Evolutionary conservation across 2,888 invertebrate species (phyloP).

Genomic region (Tipula helvola): DNA sequence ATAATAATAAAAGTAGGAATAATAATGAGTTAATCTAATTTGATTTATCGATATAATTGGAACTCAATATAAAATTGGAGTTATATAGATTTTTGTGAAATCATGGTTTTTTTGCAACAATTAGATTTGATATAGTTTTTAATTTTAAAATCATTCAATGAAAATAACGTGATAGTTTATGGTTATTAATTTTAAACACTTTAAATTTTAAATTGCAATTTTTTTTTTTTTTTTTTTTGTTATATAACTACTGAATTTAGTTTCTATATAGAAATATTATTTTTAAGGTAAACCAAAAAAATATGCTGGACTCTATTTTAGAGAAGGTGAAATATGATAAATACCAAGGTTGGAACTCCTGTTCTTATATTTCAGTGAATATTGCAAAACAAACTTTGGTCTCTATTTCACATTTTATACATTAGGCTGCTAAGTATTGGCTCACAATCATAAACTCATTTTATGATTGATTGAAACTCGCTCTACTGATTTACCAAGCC

Average conservation of each 20-base stretch:
- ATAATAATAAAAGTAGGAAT: neutral
- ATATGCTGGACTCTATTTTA: neutral
- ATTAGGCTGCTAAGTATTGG: too few species aligned
- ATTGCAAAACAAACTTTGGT: too few species aligned
- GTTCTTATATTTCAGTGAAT: too few species aligned
- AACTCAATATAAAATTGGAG: neutral
- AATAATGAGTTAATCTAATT: neutral
- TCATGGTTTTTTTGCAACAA: neutral
- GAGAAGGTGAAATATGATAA: neutral
- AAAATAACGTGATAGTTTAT: neutral
- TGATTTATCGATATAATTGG: neutral
- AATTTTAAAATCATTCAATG: neutral
- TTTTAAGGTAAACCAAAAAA: neutral
- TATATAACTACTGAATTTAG: neutral
- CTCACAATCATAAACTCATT: too few species aligned
- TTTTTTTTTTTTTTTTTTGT: neutral
- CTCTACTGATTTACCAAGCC: too few species aligned
- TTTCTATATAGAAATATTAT: neutral
- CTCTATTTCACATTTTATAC: too few species aligned
- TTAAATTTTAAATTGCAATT: neutral
- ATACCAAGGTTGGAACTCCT: too few species aligned
- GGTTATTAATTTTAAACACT: conserved; percentile 4
- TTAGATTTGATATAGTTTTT: neutral
- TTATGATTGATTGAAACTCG: too few species aligned
- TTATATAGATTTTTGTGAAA: neutral